phyloP scores from a whole-genome alignment of 37 sponge, comb jelly and placozoan genomes.

The Lycopodina hypogea region DNA sequence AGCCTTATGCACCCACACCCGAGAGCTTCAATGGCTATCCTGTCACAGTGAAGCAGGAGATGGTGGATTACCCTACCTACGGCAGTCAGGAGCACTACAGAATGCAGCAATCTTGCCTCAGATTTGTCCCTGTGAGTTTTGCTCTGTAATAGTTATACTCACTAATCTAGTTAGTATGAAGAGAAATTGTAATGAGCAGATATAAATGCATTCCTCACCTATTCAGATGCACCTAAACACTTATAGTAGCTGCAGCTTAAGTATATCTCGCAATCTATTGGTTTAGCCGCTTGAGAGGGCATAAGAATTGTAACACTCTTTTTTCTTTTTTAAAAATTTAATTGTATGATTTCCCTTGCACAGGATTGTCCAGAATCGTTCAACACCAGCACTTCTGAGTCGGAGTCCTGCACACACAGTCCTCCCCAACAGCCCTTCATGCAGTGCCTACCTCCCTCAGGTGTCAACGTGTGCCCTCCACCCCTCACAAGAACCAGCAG shows the following conservation, averaged over 20 bases:
- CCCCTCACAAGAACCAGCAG: slow-evolving; percentile 48
- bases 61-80: neutral
- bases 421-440: slow-evolving; percentile 18
- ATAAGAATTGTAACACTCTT: too few relatives aligned
- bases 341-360: neutral
- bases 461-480: slow-evolving; percentile 38
- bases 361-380: neutral
- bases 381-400: slow-evolving; percentile 42
- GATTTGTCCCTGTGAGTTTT: neutral
- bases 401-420: slow-evolving; percentile 26
- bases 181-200: too few relatives aligned
- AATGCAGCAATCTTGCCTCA: slow-evolving; percentile 9
- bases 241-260: too few relatives aligned
- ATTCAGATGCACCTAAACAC: too few relatives aligned
- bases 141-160: too few relatives aligned
- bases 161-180: neutral
- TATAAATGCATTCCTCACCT: too few relatives aligned
- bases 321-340: too few relatives aligned
- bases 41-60: slow-evolving; percentile 9
- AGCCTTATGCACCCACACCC: neutral
- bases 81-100: neutral
- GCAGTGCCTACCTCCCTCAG: slow-evolving; percentile 7
- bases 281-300: too few relatives aligned
- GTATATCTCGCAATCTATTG: too few relatives aligned
- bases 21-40: slow-evolving; percentile 11